These are phyloP conservation scores for Metaphire vulgaris DNA, from an alignment of 1,140 invertebrate species.

Conservation along the genomic window DNA sequence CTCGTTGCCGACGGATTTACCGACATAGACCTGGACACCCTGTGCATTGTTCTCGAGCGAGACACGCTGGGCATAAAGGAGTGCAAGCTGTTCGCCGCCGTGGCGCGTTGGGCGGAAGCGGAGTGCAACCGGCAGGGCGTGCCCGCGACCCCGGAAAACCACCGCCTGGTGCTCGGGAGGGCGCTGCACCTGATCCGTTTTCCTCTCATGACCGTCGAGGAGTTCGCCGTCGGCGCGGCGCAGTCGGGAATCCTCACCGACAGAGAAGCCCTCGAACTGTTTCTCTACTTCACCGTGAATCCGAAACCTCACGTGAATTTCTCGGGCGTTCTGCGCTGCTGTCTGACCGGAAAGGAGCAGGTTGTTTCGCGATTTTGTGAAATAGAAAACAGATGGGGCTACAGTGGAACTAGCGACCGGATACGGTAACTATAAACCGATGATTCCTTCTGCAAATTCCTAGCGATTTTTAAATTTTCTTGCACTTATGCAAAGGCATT, in stretches of 20 bases:
- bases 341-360: conserved; percentile 75
- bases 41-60: conserved; percentile 71
- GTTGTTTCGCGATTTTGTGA: conserved; percentile 73
- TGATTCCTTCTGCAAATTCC: too few relatives aligned
- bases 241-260: conserved; percentile 65
- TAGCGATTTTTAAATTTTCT: too few relatives aligned
- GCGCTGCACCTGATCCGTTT: conserved; percentile 71
- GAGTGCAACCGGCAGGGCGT: conserved; percentile 66
- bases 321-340: conserved; percentile 68
- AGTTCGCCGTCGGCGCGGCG: conserved; percentile 74
- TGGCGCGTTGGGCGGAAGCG: conserved; percentile 68
- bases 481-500: too few relatives aligned
- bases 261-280: conserved; percentile 68
- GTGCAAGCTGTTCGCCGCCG: conserved; percentile 69
- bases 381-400: conserved; percentile 77
- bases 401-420: conserved; percentile 75
- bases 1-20: conserved; percentile 76
- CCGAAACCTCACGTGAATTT: conserved; percentile 61
- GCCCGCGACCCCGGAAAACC: conserved; percentile 64
- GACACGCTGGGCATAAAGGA: conserved; percentile 76
- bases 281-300: conserved; percentile 75
- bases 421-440: conserved; percentile 63
- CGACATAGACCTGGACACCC: conserved; percentile 76
- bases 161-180: conserved; percentile 62
- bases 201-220: conserved; percentile 78